Base-by-base conservation (phyloP, 2,113 vertebrate genomes). In the Pterocles burchelli region DNA sequence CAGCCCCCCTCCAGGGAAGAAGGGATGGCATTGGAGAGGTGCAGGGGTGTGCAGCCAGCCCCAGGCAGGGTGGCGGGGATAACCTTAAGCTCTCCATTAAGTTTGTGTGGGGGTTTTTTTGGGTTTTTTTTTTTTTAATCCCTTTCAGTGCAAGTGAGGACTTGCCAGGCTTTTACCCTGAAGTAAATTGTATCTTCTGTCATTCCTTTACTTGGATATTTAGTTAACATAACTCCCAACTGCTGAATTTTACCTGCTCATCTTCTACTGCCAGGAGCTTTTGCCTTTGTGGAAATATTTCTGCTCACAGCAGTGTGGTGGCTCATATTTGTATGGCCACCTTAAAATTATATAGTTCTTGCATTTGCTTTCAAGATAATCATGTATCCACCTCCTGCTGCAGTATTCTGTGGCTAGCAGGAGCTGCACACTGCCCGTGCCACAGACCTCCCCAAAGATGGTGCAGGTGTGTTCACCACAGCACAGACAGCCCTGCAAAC, bases 391-490 rank as follows among this genome's bases (percentile, higher is more conserved):
- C 13, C 48, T 77, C 49, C 13, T 59, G 45, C 55, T 49, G 11
- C 20, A 57, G 36, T 13, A 38, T 12, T 54, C 31, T 62, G 36
- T 17, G 31, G 59, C 49, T 49, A 33, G 45, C 34, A 31, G 38
- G 29, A 67, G 55, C 41, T 41, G 16, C 29, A 41, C 12, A 1
- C 13, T 28, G 62, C 38, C 17, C 2, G 0, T 1, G 1, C 31
- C 57, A 83, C n/a, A 63, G 25, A 71, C 41, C 13, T 49, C 62
- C 24, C 43, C 11, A 9, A 25, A 55, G n/a, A 16, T 2, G 5
- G 6, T 0, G 0, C 9, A 7, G 3, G 7, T 15, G 6, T 38
- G 18, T 10, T 82, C 3, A 2, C 18, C 58, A 21, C 0, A 0
- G 33, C 63, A 65, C 31, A 36, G 66, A 6, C 49, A 73, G 61